Evolutionary conservation across 2,888 invertebrate genomes (phyloP).

Genomic region (Gandaritis pyraliata): DNA sequence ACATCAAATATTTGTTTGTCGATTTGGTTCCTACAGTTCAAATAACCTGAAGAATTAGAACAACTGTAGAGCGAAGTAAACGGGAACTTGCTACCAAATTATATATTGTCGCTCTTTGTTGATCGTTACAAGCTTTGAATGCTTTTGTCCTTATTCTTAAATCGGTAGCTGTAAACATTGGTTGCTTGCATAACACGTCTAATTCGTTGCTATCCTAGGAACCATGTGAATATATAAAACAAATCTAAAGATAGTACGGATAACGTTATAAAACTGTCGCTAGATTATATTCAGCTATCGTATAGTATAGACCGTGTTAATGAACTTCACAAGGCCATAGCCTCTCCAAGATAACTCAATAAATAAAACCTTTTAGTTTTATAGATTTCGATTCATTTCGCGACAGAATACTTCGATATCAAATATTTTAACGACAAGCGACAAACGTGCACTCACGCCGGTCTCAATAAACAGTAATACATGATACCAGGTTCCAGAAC

Average conservation of each 20-base stretch:
- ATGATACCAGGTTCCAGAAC: conserved; percentile 50
- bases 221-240: not conserved
- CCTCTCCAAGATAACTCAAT: conserved; percentile 74
- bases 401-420: conserved; percentile 74
- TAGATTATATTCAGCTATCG: conserved; percentile 77
- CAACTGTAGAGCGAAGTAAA: not conserved
- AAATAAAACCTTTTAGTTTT: conserved; percentile 82
- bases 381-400: conserved; percentile 74
- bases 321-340: conserved; percentile 78
- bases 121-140: too few relatives aligned
- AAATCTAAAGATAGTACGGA: conserved; percentile 15
- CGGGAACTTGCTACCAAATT: not conserved
- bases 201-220: not conserved
- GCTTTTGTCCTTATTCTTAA: too few relatives aligned
- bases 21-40: not conserved
- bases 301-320: conserved; percentile 62
- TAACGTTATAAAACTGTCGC: conserved; percentile 59
- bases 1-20: conserved; percentile 48
- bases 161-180: not conserved
- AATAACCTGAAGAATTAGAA: not conserved
- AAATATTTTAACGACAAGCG: conserved; percentile 74
- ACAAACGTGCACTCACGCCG: conserved; percentile 59
- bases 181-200: not conserved
- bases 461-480: conserved; percentile 52
- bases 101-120: too few relatives aligned